Base-by-base conservation (phyloP, 2,888 invertebrate species). In the Ornithoptera alexandrae region DNA sequence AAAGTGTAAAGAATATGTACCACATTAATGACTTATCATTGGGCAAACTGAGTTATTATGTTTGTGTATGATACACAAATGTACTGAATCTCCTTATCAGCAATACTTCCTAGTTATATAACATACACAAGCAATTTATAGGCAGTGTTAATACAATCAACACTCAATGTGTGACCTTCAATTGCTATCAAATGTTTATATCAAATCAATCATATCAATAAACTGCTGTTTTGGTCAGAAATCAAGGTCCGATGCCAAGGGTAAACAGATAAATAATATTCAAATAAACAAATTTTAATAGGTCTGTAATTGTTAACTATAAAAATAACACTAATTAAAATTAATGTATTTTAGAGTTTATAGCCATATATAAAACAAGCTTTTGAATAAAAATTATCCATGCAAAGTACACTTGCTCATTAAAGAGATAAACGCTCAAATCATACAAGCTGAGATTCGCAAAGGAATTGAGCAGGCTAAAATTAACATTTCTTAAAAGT, bases 131-230 rank as follows among this genome's bases (percentile, higher is more conserved):
- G 60, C 60, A 53, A 62, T 62, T 20, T 65, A 65, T 62, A 46
- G 57, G 20, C 59, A 50, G 18, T 50, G 42, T 65, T 57, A 65
- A n/a, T 50, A 65, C 50, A 62, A 69, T 65, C 62, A 62, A 56
- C 57, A 30, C 22, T 61, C 65, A 39, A 66, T 65, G 62, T 62
- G 57, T 58, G 30, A 58, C 65, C 36, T 62, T 30, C 22, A 65
- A 50, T 58, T 42, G 8, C 46, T 69, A 69, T 66, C 69, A 66
- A 62, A 57, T 69, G 58, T 62, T 69, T 50, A 65, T 66, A 69
- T 62, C 69, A 69, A 65, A 69, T 69, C 62, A 58, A 57, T 66
- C 10, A 66, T 61, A 66, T 69, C 62, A 66, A 69, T 66, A 69
- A 65, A 60, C 57, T 62, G 36, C 61, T 69, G 62, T 69, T 69